These are phyloP conservation scores for Oxyteleia sp. DNA, from an alignment of 2,888 invertebrate species.

Conservation along the genomic window DNA sequence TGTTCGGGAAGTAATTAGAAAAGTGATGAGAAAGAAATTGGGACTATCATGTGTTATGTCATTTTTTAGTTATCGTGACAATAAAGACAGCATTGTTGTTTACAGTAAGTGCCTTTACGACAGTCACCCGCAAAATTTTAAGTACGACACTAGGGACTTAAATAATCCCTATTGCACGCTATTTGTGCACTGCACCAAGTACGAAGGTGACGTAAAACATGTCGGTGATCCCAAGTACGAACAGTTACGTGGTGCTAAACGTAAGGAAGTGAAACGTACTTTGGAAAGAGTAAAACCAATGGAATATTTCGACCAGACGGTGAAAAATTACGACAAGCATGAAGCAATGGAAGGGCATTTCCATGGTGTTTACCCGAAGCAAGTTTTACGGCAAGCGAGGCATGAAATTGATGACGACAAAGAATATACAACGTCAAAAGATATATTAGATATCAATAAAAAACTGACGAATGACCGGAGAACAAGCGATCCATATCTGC, in stretches of 20 bases:
- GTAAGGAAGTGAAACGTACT: no score
- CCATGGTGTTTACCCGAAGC: background rate
- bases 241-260: background rate
- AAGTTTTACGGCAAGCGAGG: conserved; percentile 10
- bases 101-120: background rate
- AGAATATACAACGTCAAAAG: background rate
- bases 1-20: no score
- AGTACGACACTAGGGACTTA: background rate
- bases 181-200: background rate
- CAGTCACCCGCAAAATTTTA: conserved; percentile 3
- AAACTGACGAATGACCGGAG: background rate
- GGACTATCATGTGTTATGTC: no score
- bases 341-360: background rate
- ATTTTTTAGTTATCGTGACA: background rate
- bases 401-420: background rate
- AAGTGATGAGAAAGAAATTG: no score
- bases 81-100: background rate
- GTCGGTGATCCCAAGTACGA: background rate
- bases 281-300: background rate
- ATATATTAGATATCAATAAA: background rate
- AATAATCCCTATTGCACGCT: background rate
- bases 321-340: background rate
- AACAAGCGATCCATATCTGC: conserved; percentile 3
- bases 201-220: background rate
- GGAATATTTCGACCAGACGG: background rate